A percentile compares a stretch with the other conserved stretches of the same genome.
These are phyloP conservation scores for Leucoraja erinaceus DNA, from an alignment of 2,113 vertebrate genomes.

Conservation along the genomic window DNA sequence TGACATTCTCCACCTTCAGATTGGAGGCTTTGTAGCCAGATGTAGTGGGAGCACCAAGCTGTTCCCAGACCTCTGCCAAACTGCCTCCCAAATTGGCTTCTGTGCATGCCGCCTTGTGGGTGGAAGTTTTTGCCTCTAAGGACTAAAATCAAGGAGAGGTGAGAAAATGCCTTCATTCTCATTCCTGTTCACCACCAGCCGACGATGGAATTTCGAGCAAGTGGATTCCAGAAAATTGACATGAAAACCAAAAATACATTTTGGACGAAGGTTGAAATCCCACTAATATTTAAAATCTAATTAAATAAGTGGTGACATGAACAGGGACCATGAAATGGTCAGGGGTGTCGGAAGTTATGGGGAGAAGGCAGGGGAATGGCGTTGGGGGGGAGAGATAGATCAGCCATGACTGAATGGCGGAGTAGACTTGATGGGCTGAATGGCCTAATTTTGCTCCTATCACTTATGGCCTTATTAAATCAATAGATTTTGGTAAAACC, in stretches of 20 bases:
- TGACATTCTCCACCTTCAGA: background rate
- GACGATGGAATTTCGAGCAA: background rate
- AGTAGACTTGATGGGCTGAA: too few species aligned
- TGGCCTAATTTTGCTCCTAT: too few species aligned
- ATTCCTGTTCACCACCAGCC: background rate
- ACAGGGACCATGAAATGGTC: too few species aligned
- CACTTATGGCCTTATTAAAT: too few species aligned
- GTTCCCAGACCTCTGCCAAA: background rate
- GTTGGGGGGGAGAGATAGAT: too few species aligned
- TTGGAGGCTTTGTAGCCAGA: background rate
- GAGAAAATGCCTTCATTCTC: background rate
- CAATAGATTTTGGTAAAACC: too few species aligned
- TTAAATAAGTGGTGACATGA: too few species aligned
- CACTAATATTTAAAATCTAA: too few species aligned
- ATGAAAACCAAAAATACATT: background rate
- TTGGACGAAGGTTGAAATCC: background rate
- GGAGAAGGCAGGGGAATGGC: too few species aligned
- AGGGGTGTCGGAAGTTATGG: too few species aligned
- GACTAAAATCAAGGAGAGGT: background rate
- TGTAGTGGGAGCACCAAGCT: background rate
- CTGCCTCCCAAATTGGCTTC: background rate
- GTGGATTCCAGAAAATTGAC: background rate
- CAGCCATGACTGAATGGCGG: too few species aligned
- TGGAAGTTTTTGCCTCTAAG: background rate
- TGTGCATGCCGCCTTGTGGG: background rate